These are phyloP conservation scores for Napeogenes inachia DNA, from an alignment of 2,888 invertebrate genomes.

Conservation along the genomic window DNA sequence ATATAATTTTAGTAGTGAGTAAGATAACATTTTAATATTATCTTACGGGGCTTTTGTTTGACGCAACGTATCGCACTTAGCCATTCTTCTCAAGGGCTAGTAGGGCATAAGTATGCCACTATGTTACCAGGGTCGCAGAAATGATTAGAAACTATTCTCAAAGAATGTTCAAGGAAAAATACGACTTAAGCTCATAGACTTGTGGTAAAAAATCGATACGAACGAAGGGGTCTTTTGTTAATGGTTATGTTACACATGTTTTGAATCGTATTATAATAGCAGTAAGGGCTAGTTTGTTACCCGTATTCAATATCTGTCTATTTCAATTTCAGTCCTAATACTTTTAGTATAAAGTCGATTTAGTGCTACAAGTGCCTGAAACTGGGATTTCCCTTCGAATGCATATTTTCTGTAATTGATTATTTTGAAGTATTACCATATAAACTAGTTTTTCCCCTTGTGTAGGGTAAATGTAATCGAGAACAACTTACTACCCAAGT, in stretches of 20 bases:
- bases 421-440: conserved; percentile 25
- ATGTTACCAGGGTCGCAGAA: conserved; percentile 35
- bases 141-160: background rate
- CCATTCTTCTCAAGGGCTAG: conserved; percentile 20
- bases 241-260: background rate
- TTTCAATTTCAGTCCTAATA: conserved; percentile 19
- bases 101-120: conserved; percentile 36
- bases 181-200: background rate
- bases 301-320: background rate
- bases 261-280: conserved; percentile 3
- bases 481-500: too few species aligned
- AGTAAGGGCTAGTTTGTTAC: background rate
- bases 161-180: background rate
- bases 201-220: background rate
- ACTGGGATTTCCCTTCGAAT: conserved; percentile 24
- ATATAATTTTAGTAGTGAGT: too few species aligned
- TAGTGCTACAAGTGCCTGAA: conserved; percentile 11
- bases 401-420: conserved; percentile 31
- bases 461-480: conserved; percentile 8
- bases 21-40: too few species aligned
- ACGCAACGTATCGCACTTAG: conserved; percentile 21
- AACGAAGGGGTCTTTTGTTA: too few species aligned
- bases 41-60: background rate
- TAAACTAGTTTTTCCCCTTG: conserved; percentile 16
- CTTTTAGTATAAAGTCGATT: conserved; percentile 6